Evolutionary conservation across 2,797 vertebrate genomes (phyloP), one percentile per base, ranked within the genome.

Genomic region (Labroides dimidiatus): DNA sequence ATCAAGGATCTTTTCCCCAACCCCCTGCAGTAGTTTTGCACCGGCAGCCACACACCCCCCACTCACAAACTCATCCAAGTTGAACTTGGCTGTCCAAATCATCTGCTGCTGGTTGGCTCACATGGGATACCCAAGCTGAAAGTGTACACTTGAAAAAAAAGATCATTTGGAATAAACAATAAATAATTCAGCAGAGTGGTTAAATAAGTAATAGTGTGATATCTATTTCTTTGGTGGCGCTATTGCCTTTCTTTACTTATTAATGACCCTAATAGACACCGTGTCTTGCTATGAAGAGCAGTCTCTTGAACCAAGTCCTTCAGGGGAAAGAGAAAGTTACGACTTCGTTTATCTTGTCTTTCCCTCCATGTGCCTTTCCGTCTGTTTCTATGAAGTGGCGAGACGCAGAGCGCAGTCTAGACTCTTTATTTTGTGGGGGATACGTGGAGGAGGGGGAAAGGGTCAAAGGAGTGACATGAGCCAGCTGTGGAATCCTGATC

Each of bases 201-300:
- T 93, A 87, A 93, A 94, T 94, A 94, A 94, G 88, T 94, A 91
- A 93, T 93, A 90, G 81, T 83, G 85, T 79, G 87, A 91, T 92
- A 93, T 93, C 92, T 91, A 89, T 92, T 91, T 90, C 91, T 92
- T 92, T 91, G 87, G 87, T 90, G 91, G 88, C 79, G 60, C 91
- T 90, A 92, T 91, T 90, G 90, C 87, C 84, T 88, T 84, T 81
- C 86, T 86, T 93, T 90, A 93, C 75, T 93, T 91, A 92, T 93
- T 94, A 79, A 94, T 92, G 81, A 80, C 27, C 69, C 88, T 89
- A 92, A 92, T 89, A 88, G 90, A 91, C 89, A 91, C 82, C 63
- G 27, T 86, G 88, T 86, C 83, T 89, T 78, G 77, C 30, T 33
- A 33, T 33, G 30, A 33, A 33, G 30, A 33, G 30, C 69, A 66